A percentile compares a stretch with the other conserved stretches of the same genome.
phyloP scores from a whole-genome alignment of 2,888 invertebrate genomes.

The Epinotia ramella region DNA sequence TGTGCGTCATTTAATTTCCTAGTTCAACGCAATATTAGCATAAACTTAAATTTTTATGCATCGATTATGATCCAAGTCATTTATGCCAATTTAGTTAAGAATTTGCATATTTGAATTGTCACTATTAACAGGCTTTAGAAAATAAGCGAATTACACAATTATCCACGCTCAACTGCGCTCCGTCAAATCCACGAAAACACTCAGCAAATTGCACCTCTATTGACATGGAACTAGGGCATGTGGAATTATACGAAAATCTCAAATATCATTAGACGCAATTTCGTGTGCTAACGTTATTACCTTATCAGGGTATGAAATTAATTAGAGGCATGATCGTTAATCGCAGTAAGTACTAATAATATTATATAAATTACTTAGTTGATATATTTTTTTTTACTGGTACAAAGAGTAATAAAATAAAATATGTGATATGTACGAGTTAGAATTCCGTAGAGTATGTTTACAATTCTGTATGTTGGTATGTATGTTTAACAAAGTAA shows the following conservation, averaged over 20 bases:
- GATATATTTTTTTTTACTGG: too few relatives aligned
- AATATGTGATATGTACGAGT: too few relatives aligned
- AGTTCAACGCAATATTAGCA: not conserved
- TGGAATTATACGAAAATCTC: slow-evolving; percentile 20
- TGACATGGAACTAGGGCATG: slow-evolving; percentile 31
- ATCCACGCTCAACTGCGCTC: slow-evolving; percentile 14
- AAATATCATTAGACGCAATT: slow-evolving; percentile 27
- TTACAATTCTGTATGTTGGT: too few relatives aligned
- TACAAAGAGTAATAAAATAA: too few relatives aligned
- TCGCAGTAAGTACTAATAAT: not conserved
- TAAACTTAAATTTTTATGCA: not conserved
- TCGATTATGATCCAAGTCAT: slow-evolving; percentile 3
- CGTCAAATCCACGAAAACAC: slow-evolving; percentile 9
- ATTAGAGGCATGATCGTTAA: not conserved
- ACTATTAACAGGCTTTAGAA: slow-evolving; percentile 30
- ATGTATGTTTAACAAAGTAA: too few relatives aligned
- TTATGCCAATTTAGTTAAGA: slow-evolving; percentile 14
- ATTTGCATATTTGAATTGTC: slow-evolving; percentile 28
- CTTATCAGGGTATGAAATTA: slow-evolving; percentile 6
- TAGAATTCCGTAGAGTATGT: too few relatives aligned
- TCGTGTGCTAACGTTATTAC: slow-evolving; percentile 1
- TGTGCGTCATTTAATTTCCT: not conserved
- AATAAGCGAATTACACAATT: slow-evolving; percentile 34
- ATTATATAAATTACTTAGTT: too few relatives aligned
- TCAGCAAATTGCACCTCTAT: slow-evolving; percentile 20